Base-by-base conservation (phyloP, 1,140 invertebrate genomes). In the Colletes gigas region DNA sequence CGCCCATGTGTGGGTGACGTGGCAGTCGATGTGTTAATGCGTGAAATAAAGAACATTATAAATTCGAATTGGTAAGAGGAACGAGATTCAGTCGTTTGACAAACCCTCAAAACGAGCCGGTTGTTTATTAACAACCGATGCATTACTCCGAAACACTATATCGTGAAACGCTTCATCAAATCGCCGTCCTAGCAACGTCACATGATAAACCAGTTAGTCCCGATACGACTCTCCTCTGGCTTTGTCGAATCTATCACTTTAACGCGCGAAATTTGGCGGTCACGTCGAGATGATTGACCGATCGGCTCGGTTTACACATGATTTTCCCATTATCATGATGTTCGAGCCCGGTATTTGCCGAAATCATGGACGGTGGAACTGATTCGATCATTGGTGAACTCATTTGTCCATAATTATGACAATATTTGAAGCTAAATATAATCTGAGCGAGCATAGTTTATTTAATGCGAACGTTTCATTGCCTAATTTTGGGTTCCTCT, bases 71-170 rank as follows among this genome's bases (percentile, higher is more conserved):
- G 59, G 52, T 21, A n/a, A 9, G 39, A n/a, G 10, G 47, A 59
- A 19, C 55, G 12, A 14, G 21, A 57, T 47, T 63, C 59, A 44
- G 21, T 17, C n/a, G 15, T 19, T 15, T 6, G 10, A 10, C 44
- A 9, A 5, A 50, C 39, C 17, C 41, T 17, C n/a, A 12, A 8
- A 15, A 8, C 9, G 1, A 12, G 8, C 17, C 47, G 66, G 71
- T 75, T 59, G 50, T 76, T 84, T 71, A 85, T 76, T 76, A 85
- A 83, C 60, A 72, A 81, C n/a, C 19, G 50, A 73, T 50, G 52
- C n/a, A 72, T 72, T 60, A 9, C 55, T 21, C 59, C 44, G 17
- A 4, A 7, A 54, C 52, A 8, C 19, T 62, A 7, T 17, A 8
- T 14, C 39, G 30, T 21, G 44, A 60, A 69, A 65, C 47, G 63